Evolutionary conservation across 2,888 invertebrate species (phyloP).

Genomic region (Podotricha telesiphe): DNA sequence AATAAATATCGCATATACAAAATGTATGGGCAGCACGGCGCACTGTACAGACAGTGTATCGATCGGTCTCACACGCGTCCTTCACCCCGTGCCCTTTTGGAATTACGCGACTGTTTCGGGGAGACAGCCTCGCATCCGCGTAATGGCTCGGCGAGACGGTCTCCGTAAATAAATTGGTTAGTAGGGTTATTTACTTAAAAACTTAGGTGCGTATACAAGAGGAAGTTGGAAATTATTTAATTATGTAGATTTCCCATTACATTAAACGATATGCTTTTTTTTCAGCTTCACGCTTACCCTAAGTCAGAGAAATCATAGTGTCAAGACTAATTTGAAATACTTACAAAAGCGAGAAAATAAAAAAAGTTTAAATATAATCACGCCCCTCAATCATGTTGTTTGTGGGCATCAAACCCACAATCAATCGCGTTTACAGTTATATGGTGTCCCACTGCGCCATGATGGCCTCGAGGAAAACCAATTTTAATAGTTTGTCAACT

Average conservation of each 20-base stretch:
- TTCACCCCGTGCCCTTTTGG: slow-evolving; percentile 78
- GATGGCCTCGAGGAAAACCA: too few relatives aligned
- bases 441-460: too few relatives aligned
- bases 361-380: too few relatives aligned
- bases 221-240: not conserved
- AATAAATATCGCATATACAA: too few relatives aligned
- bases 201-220: not conserved
- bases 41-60: slow-evolving; percentile 56
- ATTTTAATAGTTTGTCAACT: too few relatives aligned
- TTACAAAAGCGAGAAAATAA: too few relatives aligned
- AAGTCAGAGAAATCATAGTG: too few relatives aligned
- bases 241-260: not conserved
- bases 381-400: too few relatives aligned
- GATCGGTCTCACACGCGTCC: slow-evolving; percentile 74
- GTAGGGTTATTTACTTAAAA: slow-evolving; percentile 10
- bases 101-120: slow-evolving; percentile 56
- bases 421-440: not conserved
- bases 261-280: not conserved
- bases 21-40: slow-evolving; percentile 15
- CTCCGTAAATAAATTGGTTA: slow-evolving; percentile 27
- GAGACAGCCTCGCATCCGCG: slow-evolving; percentile 41
- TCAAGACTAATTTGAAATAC: too few relatives aligned
- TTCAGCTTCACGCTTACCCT: too few relatives aligned
- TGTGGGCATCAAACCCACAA: too few relatives aligned
- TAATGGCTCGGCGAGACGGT: slow-evolving; percentile 11